Evolutionary conservation across 1,140 invertebrate species (phyloP).

Genomic region (Epicauta chinensis): DNA sequence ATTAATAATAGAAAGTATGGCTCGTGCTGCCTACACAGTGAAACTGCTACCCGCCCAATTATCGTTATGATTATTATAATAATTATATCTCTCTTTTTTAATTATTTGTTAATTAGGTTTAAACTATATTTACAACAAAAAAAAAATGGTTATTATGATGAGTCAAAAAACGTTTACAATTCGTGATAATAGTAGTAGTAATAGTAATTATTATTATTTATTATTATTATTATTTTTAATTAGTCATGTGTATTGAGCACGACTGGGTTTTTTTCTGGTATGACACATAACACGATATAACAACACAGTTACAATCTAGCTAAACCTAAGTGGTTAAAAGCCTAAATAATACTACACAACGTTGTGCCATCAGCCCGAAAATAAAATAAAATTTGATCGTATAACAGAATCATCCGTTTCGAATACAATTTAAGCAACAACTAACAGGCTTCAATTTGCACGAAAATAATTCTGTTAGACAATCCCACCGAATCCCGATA

Average conservation of each 20-base stretch:
- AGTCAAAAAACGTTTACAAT: constrained; percentile 35
- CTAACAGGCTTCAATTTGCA: too few species aligned
- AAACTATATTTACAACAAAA: constrained; percentile 33
- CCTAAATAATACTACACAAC: constrained; percentile 40
- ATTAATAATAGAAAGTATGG: constrained; percentile 13
- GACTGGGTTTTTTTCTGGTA: constrained; percentile 27
- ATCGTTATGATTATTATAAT: too few species aligned
- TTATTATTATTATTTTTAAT: too few species aligned
- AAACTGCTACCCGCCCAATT: constrained; percentile 6
- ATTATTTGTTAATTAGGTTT: too few species aligned
- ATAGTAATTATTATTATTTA: too few species aligned
- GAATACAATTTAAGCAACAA: too few species aligned
- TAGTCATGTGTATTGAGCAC: constrained; percentile 45
- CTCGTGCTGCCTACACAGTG: constrained; percentile 11
- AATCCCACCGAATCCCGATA: too few species aligned
- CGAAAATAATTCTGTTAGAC: too few species aligned
- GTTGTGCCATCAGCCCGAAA: too few species aligned
- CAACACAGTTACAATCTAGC: constrained; percentile 45
- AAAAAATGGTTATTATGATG: constrained; percentile 5
- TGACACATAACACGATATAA: constrained; percentile 44
- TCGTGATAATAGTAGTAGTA: constrained; percentile 31
- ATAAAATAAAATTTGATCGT: too few species aligned
- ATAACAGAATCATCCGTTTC: too few species aligned
- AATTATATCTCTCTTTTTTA: too few species aligned
- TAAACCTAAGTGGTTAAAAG: constrained; percentile 44